Evolutionary conservation across 2,113 vertebrate species (phyloP), one percentile per base, ranked within the genome.

Genomic region (Microcebus griseorufus): DNA sequence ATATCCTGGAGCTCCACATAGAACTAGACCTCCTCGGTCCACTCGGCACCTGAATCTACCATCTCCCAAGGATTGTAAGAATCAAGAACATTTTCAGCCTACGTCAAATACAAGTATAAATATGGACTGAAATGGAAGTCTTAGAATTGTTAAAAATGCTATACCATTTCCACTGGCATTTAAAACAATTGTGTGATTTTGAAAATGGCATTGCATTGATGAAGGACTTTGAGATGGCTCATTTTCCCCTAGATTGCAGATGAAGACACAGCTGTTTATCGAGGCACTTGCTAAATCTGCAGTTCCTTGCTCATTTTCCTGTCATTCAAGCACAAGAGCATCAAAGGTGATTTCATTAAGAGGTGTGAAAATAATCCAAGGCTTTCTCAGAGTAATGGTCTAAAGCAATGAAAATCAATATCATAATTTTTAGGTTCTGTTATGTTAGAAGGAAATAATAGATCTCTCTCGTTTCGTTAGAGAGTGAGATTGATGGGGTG

Each of bases 311-410:
- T 81, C 29, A 17, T 80, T 78, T 95, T 82, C 82, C 45, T 80
- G 13, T 42, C 83, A 82, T 62, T 86, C 53, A 88, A 72, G 55
- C 29, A 76, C 9, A 90, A 48, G 62, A 51, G 25, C 45, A 81
- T 20, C 60, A n/a, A 23, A 88, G 80, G 37, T 58, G 67, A 82
- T 89, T 94, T 94, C 72, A 88, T 90, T 82, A 88, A 81, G 27
- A 94, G 37, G 55, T 75, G 16, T 88, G 84, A 88, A 95, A 92
- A 92, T 82, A 88, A 88, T 60, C 20, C n/a, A 25, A 80, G 27
- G 20, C 60, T 90, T 81, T 81, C 53, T 22, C 37, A 85, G 48
- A 78, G 29, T 12, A 42, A 72, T 72, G 45, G n/a, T 45, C 48
- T 65, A 37, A 62, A 39, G 22, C 7, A 95, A 58, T 16, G 20